Base-by-base conservation (phyloP, 1,140 invertebrate genomes). In the Tyrophagus putrescentiae region DNA sequence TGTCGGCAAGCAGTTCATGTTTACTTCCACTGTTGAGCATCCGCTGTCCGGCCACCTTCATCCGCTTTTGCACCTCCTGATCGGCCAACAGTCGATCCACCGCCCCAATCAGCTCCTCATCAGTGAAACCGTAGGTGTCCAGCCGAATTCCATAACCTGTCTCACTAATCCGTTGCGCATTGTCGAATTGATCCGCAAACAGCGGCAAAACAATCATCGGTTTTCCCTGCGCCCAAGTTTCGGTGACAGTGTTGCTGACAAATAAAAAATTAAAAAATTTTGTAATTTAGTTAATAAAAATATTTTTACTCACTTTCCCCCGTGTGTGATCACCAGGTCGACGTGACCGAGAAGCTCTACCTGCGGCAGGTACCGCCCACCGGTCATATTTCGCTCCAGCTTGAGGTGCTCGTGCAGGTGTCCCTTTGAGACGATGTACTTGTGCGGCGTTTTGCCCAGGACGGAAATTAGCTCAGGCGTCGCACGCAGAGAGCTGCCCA, bases 251-350 rank as follows among this genome's bases (percentile, higher is more conserved):
- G 9, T 48, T 7, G 45, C 31, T 48, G n/a, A n/a, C n/a, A n/a
- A n/a, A n/a, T n/a, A n/a, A n/a, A n/a, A n/a, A n/a, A n/a, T n/a
- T n/a, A n/a, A n/a, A n/a, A n/a, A n/a, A n/a, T n/a, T n/a, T n/a
- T n/a, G n/a, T n/a, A 7, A 68, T 68, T 45, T 68, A 67, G 36
- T 70, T 68, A 31, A 66, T 67, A 25, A 70, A 62, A 44, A 70
- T 68, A 16, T 68, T 29, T 58, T 62, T 54, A 9, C 42, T 21
- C 7, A 48, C n/a, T 9, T n/a, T n/a, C n/a, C n/a, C n/a, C n/a
- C n/a, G n/a, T n/a, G n/a, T n/a, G n/a, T n/a, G n/a, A n/a, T n/a
- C n/a, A n/a, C n/a, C n/a, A n/a, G n/a, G n/a, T n/a, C n/a, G n/a
- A n/a, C n/a, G n/a, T n/a, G n/a, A n/a, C n/a, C 16, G n/a, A 57